Evolutionary conservation across 2,888 invertebrate species (phyloP), one percentile per base, ranked within the genome.

Genomic region (Craniophora ligustri): DNA sequence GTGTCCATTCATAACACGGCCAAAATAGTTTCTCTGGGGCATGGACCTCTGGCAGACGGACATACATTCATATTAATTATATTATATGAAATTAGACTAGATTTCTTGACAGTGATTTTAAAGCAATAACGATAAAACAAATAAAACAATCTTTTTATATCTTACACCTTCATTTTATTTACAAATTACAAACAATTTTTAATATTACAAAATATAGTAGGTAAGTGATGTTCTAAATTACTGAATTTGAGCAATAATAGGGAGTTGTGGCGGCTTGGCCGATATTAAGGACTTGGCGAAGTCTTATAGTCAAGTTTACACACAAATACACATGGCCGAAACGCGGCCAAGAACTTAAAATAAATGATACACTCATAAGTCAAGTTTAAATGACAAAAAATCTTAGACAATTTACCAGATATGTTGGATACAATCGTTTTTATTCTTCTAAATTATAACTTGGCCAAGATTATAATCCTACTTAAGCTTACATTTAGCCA

Each of bases 91-190:
- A n/a, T n/a, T n/a, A n/a, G n/a, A n/a, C n/a, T n/a, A n/a, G n/a
- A n/a, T n/a, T n/a, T n/a, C n/a, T n/a, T n/a, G n/a, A n/a, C n/a
- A n/a, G n/a, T n/a, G n/a, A n/a, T n/a, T n/a, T n/a, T n/a, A n/a
- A n/a, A n/a, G n/a, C n/a, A n/a, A n/a, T n/a, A n/a, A n/a, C n/a
- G n/a, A n/a, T n/a, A n/a, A n/a, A n/a, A n/a, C n/a, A n/a, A 77
- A 81, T 66, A 74, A 80, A 82, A 79, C 60, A 47, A 14, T 53
- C 46, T 57, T 53, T 26, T 65, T 78, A 83, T 83, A 85, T 82
- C 90, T 91, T 89, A 91, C 90, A 91, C 91, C 91, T 85, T 89
- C 88, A 85, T 82, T 84, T 87, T 89, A 90, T 87, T 87, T 89
- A 86, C 85, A 85, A 78, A 79, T 83, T 81, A 85, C 81, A 70